Percentiles rank a stretch among this genome's conserved stretches.
These are phyloP conservation scores for Brienomyrus longianalis DNA, from an alignment of 2,113 vertebrate genomes.

Conservation along the genomic window DNA sequence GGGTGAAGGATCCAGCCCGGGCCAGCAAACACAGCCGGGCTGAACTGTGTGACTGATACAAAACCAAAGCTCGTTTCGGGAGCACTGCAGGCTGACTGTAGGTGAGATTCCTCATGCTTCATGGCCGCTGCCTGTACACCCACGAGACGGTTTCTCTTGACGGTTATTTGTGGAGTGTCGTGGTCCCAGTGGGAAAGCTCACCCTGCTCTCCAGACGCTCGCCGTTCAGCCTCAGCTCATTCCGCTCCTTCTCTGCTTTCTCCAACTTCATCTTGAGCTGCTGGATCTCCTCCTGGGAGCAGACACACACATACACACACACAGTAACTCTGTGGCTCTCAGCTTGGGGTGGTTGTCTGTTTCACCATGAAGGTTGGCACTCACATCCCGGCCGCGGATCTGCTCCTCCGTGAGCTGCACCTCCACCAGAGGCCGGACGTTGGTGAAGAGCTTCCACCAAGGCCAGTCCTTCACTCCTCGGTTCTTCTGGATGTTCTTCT, in stretches of 20 bases:
- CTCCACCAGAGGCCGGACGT: conserved; percentile 84
- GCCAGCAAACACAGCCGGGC: not conserved
- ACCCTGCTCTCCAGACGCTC: conserved; percentile 92
- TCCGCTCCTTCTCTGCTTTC: conserved; percentile 89
- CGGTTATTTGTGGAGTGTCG: not conserved
- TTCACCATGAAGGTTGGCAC: conserved; percentile 28
- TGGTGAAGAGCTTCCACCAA: conserved; percentile 96
- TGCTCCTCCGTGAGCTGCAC: conserved; percentile 93
- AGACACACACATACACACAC: conserved; percentile 3
- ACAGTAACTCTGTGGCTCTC: not conserved
- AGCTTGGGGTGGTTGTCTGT: not conserved
- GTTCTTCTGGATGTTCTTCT: conserved; percentile 98
- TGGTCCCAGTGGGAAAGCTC: conserved; percentile 28
- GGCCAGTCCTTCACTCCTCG: conserved; percentile 86
- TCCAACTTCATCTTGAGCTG: conserved; percentile 81
- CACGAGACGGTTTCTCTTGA: not conserved
- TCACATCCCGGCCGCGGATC: conserved; percentile 85
- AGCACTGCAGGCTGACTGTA: not conserved
- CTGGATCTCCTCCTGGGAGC: conserved; percentile 84
- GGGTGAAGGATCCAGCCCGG: not conserved
- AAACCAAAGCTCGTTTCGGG: not conserved
- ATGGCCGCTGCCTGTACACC: not conserved
- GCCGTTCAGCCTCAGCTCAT: conserved; percentile 81
- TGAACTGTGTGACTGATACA: not conserved
- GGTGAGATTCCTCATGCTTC: not conserved